Evolutionary conservation across 2,113 vertebrate genomes (phyloP).

Genomic region (Paedocypris sp.): DNA sequence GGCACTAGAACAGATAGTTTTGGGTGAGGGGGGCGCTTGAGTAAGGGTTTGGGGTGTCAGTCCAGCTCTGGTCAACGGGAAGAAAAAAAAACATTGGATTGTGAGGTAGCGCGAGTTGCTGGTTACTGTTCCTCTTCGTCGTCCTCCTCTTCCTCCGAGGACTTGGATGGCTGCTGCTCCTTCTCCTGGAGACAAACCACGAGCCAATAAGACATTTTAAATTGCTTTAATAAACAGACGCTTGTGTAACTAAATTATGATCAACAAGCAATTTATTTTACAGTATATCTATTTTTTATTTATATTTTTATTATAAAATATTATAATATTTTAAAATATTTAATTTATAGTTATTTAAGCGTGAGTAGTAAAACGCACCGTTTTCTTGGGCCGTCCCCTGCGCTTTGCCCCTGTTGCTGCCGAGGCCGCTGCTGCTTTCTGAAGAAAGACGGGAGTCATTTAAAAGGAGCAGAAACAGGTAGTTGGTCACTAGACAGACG

Average conservation of each 20-base stretch:
- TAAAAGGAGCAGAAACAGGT: background rate
- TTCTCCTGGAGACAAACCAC: slow-evolving; percentile 63
- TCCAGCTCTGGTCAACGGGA: slow-evolving; percentile 65
- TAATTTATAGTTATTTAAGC: too few species aligned
- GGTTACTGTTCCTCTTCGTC: slow-evolving; percentile 82
- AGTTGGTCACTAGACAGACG: slow-evolving; percentile 50
- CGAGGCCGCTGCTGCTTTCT: slow-evolving; percentile 75
- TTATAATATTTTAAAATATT: too few species aligned
- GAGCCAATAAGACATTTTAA: too few species aligned
- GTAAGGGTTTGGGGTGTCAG: slow-evolving; percentile 45
- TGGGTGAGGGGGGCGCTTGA: slow-evolving; percentile 27
- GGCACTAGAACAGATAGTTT: slow-evolving; percentile 38
- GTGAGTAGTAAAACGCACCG: slow-evolving; percentile 70
- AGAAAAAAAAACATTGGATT: slow-evolving; percentile 59
- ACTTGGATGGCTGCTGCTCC: slow-evolving; percentile 83
- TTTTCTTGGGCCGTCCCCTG: slow-evolving; percentile 90
- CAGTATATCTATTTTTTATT: too few species aligned
- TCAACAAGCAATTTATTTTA: too few species aligned
- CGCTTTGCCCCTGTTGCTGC: slow-evolving; percentile 74
- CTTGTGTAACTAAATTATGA: too few species aligned
- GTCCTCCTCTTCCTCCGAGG: slow-evolving; percentile 85
- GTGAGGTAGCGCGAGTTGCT: slow-evolving; percentile 69
- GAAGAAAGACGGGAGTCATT: slow-evolving; percentile 17
- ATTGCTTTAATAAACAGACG: too few species aligned
- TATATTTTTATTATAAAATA: too few species aligned